phyloP scores from a whole-genome alignment of 2,797 vertebrate genomes.

The Sciaenops ocellatus region DNA sequence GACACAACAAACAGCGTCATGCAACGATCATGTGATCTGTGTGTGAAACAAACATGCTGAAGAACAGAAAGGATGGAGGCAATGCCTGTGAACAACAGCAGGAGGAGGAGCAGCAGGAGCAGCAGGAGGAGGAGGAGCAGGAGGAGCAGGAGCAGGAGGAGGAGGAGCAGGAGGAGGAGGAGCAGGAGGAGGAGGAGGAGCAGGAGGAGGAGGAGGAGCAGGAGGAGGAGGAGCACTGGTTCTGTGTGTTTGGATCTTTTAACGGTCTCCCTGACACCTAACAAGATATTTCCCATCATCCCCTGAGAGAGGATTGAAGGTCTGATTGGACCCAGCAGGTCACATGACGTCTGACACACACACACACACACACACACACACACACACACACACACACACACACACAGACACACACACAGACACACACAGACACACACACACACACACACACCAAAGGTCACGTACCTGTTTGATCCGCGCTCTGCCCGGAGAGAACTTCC shows the following conservation, averaged over 20 bases:
- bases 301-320: background rate
- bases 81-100: constrained; percentile 2
- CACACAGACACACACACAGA: no score
- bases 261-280: no score
- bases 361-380: no score
- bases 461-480: constrained; percentile 93
- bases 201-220: no score
- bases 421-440: background rate
- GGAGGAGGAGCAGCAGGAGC: background rate
- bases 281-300: background rate
- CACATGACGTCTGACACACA: no score
- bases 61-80: background rate
- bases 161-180: no score
- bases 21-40: background rate
- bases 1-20: constrained; percentile 8
- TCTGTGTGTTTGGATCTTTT: no score
- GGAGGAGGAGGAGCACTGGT: background rate
- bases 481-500: constrained; percentile 96
- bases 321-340: no score
- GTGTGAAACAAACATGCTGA: constrained; percentile 12
- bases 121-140: background rate
- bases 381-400: no score
- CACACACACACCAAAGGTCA: constrained; percentile 22
- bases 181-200: no score
- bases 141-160: no score